phyloP scores from a whole-genome alignment of 2,797 vertebrate species.

The Lacerta viridis region DNA sequence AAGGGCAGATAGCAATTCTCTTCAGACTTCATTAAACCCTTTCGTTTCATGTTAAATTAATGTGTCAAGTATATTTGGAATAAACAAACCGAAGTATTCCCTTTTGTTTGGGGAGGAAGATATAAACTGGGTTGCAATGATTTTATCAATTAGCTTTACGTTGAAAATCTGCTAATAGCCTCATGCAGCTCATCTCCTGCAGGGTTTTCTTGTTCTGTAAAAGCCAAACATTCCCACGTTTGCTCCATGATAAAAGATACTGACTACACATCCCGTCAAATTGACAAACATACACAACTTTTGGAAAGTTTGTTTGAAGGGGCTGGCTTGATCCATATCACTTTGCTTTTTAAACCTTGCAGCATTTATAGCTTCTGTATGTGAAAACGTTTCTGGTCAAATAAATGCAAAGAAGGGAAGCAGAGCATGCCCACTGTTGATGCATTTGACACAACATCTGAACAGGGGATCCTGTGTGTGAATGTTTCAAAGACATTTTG shows the following conservation, averaged over 20 bases:
- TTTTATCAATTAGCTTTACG: constrained; percentile 59
- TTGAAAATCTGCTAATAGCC: constrained; percentile 38
- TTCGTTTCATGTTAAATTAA: constrained; percentile 80
- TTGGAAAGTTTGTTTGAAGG: neutral
- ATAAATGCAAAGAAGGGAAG: neutral
- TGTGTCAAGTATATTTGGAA: constrained; percentile 75
- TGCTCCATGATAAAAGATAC: neutral
- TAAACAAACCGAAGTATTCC: constrained; percentile 71
- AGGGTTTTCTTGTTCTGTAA: neutral
- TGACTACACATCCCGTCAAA: neutral
- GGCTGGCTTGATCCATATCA: neutral
- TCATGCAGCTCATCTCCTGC: neutral
- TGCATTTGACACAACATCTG: neutral
- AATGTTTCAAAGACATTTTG: neutral
- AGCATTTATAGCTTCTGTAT: neutral
- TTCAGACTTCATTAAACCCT: constrained; percentile 81
- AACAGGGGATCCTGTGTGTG: neutral
- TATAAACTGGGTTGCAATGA: constrained; percentile 48
- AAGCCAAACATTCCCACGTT: neutral
- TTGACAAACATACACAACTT: constrained; percentile 11
- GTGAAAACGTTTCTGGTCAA: neutral
- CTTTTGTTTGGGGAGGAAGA: constrained; percentile 71
- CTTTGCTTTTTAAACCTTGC: neutral
- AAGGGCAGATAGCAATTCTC: constrained; percentile 79
- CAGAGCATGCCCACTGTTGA: neutral